phyloP scores from a whole-genome alignment of 2,888 invertebrate species.

The Cynaeus angustus region DNA sequence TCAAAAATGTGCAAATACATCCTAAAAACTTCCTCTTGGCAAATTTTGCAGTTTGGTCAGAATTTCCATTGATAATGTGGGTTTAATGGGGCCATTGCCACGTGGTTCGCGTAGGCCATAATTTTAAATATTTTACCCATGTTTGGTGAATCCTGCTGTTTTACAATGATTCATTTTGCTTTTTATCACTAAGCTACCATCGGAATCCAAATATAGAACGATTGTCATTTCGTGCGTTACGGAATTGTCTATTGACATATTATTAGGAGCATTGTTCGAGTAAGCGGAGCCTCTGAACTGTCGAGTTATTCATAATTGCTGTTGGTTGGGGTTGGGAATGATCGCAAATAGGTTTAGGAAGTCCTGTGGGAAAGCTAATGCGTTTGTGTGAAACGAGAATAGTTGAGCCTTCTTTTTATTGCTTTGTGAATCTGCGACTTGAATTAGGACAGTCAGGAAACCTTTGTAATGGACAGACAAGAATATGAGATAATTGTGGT shows the following conservation, averaged over 20 bases:
- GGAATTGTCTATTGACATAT: conserved; percentile 22
- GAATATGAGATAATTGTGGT: no score
- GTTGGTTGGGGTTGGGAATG: neutral
- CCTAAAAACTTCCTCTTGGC: neutral
- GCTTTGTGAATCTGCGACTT: no score
- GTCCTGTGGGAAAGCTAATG: neutral
- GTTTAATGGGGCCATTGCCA: conserved; percentile 22
- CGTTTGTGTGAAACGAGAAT: neutral
- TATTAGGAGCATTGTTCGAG: conserved; percentile 25
- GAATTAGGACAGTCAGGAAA: no score
- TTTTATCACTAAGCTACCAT: neutral
- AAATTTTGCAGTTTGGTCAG: conserved; percentile 2
- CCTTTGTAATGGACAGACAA: no score
- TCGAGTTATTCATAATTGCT: conserved; percentile 12
- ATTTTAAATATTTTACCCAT: conserved; percentile 7
- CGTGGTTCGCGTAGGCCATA: conserved; percentile 1
- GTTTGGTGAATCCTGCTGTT: conserved; percentile 20
- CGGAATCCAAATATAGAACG: conserved; percentile 14
- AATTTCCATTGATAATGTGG: neutral
- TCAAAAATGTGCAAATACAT: no score
- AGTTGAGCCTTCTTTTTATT: neutral
- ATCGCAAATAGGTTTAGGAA: neutral
- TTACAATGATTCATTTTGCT: conserved; percentile 5
- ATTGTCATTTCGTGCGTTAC: conserved; percentile 22
- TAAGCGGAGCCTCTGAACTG: conserved; percentile 20